Conservation (phyloP, 2,113 vertebrate species). For the Dermatemys mawii region DNA sequence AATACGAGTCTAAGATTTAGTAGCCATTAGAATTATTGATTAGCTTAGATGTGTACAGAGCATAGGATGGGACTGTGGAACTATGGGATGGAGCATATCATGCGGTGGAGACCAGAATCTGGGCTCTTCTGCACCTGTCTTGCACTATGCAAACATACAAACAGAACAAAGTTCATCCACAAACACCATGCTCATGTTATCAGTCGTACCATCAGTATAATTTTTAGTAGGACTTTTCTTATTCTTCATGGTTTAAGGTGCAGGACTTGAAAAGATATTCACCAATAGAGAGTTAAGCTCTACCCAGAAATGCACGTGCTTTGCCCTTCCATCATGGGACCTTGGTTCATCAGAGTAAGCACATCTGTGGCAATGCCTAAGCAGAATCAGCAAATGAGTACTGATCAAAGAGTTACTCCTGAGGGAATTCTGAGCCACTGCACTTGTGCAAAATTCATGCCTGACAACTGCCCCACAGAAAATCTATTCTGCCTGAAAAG, state of each 20-base stretch:
- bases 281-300: background rate
- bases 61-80: background rate
- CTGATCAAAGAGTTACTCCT: background rate
- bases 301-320: rapidly evolving
- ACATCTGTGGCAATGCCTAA: rapidly evolving
- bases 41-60: background rate
- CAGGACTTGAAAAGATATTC: background rate
- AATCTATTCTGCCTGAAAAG: no score
- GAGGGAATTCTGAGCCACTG: no score
- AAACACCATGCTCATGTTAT: background rate
- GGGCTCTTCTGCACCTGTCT: background rate
- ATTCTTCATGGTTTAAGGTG: background rate
- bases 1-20: background rate
- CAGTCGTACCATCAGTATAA: background rate
- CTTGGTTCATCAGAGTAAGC: background rate
- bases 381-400: background rate
- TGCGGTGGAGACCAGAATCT: background rate
- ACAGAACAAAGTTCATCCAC: background rate
- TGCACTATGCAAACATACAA: background rate
- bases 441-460: no score
- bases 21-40: background rate
- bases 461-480: no score
- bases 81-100: background rate
- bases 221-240: background rate
- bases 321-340: background rate